A percentile compares a stretch with the other conserved stretches of the same genome.
phyloP scores from a whole-genome alignment of 1,140 invertebrate genomes.

The Drosophila hydei region DNA sequence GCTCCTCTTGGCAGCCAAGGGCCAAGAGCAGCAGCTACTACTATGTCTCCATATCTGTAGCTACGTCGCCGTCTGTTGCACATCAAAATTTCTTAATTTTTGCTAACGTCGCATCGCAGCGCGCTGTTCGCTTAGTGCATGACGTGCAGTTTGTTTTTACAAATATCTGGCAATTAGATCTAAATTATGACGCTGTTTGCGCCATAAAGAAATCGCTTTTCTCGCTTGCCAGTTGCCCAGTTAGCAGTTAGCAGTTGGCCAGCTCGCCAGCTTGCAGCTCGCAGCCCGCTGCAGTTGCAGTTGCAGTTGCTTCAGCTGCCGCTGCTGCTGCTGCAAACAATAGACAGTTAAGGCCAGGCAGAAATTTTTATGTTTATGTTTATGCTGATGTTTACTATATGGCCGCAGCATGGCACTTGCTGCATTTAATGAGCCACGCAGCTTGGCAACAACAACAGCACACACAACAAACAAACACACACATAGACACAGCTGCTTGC shows the following conservation, averaged over 20 bases:
- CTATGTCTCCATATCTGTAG: background rate
- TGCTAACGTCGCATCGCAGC: slow-evolving; percentile 17
- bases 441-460: slow-evolving; percentile 17
- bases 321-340: slow-evolving; percentile 51
- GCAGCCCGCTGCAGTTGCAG: too few species aligned
- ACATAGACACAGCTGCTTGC: slow-evolving; percentile 27
- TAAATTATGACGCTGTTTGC: slow-evolving; percentile 78
- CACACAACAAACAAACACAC: slow-evolving; percentile 1
- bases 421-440: slow-evolving; percentile 68
- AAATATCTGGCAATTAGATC: slow-evolving; percentile 79
- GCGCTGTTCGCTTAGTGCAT: slow-evolving; percentile 1
- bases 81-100: slow-evolving; percentile 76
- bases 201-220: slow-evolving; percentile 79
- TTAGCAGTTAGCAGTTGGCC: slow-evolving; percentile 17
- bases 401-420: slow-evolving; percentile 54
- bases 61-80: slow-evolving; percentile 11
- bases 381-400: slow-evolving; percentile 69
- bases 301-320: slow-evolving; percentile 15
- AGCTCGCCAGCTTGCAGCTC: slow-evolving; percentile 36
- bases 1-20: slow-evolving; percentile 40
- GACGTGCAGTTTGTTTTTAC: slow-evolving; percentile 59
- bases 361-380: slow-evolving; percentile 65
- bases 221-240: slow-evolving; percentile 39
- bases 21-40: slow-evolving; percentile 1
- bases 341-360: slow-evolving; percentile 69